A percentile compares a stretch with the other conserved stretches of the same genome.
Evolutionary conservation across 92 coral and sea anemone species (phyloP).

Genomic region (Porites rus): DNA sequence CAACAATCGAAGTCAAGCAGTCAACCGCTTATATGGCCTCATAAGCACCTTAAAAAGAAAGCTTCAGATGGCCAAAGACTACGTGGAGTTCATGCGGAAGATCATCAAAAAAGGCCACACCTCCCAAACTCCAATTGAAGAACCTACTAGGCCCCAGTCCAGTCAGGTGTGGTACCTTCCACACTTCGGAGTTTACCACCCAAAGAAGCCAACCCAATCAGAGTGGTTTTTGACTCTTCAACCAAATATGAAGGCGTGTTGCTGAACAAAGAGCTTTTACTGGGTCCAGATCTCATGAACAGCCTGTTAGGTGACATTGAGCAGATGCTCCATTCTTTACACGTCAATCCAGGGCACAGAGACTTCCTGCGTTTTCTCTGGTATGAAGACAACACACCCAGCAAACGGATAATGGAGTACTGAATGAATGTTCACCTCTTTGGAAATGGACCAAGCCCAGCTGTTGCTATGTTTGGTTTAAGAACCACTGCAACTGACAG

Average conservation of each 20-base stretch:
- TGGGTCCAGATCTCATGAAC: constrained; percentile 35
- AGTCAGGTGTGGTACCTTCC: constrained; percentile 27
- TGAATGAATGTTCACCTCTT: constrained; percentile 48
- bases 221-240: constrained; percentile 20
- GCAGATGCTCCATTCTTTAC: constrained; percentile 2
- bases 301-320: constrained; percentile 16
- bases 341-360: not conserved
- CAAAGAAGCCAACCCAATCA: constrained; percentile 16
- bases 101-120: constrained; percentile 48
- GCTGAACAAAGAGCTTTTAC: constrained; percentile 19
- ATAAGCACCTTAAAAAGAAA: constrained; percentile 37
- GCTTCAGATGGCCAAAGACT: constrained; percentile 66
- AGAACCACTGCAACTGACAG: constrained; percentile 64
- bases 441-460: constrained; percentile 53
- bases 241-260: constrained; percentile 16
- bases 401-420: constrained; percentile 28
- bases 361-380: constrained; percentile 46
- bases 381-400: constrained; percentile 31
- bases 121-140: constrained; percentile 36
- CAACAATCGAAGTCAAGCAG: constrained; percentile 59
- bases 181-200: constrained; percentile 33
- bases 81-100: constrained; percentile 54
- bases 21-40: constrained; percentile 45
- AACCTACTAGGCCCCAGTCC: not conserved
- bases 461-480: constrained; percentile 27